A percentile compares a stretch with the other conserved stretches of the same genome.
Conservation (phyloP, 1,140 invertebrate species). For the Tenebrio molitor region DNA sequence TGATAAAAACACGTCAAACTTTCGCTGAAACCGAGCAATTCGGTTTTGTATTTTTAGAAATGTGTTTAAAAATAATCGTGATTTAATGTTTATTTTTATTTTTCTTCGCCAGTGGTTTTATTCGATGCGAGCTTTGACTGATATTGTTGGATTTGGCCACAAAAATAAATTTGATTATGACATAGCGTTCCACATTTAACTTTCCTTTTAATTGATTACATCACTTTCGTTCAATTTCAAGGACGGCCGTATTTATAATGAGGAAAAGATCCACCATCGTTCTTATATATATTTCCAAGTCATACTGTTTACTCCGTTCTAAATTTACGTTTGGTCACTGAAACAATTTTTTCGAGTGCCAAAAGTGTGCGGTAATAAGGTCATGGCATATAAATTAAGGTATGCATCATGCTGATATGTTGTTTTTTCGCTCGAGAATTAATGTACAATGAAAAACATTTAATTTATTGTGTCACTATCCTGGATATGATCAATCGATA, state of each 20-base stretch:
- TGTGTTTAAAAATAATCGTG: slow-evolving; percentile 4
- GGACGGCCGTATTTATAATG: no score
- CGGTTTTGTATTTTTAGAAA: slow-evolving; percentile 16
- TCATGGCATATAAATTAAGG: slow-evolving; percentile 15
- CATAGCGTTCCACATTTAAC: not conserved
- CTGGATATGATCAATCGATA: no score
- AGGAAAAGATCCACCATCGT: no score
- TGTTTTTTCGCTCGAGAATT: no score
- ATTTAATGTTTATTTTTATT: slow-evolving; percentile 31
- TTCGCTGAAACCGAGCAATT: slow-evolving; percentile 16
- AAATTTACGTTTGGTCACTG: slow-evolving; percentile 10
- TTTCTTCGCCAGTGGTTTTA: slow-evolving; percentile 3
- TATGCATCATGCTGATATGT: slow-evolving; percentile 11
- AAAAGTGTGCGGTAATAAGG: slow-evolving; percentile 17
- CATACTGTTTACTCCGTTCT: slow-evolving; percentile 24
- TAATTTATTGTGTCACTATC: no score
- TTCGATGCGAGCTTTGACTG: not conserved
- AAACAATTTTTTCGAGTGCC: slow-evolving; percentile 32
- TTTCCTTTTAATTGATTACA: not conserved
- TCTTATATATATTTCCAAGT: not conserved
- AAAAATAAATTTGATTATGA: not conserved
- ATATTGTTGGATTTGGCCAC: not conserved
- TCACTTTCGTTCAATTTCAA: no score
- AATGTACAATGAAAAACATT: no score
- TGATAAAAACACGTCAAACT: slow-evolving; percentile 16